Percentiles rank a stretch among this genome's conserved stretches.
phyloP scores from a whole-genome alignment of 37 sponge, comb jelly and placozoan species.

The Agelas oroides region DNA sequence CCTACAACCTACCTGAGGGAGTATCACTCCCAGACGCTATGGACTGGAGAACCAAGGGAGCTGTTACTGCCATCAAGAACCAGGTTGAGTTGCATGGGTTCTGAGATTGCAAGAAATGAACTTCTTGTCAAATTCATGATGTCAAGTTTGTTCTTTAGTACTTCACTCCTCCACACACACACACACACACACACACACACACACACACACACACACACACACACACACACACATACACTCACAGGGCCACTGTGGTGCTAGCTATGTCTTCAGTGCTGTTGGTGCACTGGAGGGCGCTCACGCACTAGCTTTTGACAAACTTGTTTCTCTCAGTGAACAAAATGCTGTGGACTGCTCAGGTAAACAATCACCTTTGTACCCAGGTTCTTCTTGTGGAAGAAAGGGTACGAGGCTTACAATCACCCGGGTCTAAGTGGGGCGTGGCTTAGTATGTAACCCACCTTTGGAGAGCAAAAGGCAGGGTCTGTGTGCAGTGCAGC shows the following conservation, averaged over 20 bases:
- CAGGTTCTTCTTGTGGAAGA: neutral
- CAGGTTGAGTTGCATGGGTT: too few species aligned
- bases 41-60: slow-evolving; percentile 86
- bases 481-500: too few species aligned
- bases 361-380: slow-evolving; percentile 1
- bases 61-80: slow-evolving; percentile 77
- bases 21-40: slow-evolving; percentile 51
- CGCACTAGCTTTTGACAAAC: slow-evolving; percentile 56
- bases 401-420: neutral
- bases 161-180: neutral
- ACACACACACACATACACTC: too few species aligned
- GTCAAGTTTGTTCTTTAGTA: neutral
- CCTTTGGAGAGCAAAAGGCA: too few species aligned
- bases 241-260: slow-evolving; percentile 85
- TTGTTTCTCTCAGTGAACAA: slow-evolving; percentile 85
- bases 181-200: too few species aligned
- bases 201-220: too few species aligned
- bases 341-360: slow-evolving; percentile 90
- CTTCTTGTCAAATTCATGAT: too few species aligned
- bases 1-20: neutral
- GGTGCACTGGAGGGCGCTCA: slow-evolving; percentile 87
- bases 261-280: slow-evolving; percentile 90
- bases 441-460: too few species aligned
- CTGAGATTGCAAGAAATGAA: too few species aligned
- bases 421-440: neutral